phyloP scores from a whole-genome alignment of 2,797 vertebrate species.

The Parotocinclus haroldoi region DNA sequence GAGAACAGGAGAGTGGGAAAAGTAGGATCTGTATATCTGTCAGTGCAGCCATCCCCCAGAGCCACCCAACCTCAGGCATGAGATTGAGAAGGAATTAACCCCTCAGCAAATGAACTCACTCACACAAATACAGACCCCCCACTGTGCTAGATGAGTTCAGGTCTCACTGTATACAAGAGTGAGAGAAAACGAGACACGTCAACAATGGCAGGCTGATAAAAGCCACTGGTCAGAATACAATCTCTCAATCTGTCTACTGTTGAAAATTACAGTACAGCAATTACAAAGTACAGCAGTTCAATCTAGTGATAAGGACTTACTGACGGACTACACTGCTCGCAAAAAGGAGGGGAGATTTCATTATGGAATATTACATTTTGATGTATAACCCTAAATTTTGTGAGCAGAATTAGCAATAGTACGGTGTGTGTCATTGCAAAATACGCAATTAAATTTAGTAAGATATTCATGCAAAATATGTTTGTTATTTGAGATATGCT shows the following conservation, averaged over 20 bases:
- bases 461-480: not conserved
- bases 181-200: conserved; percentile 22
- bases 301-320: no score
- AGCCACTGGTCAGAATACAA: no score
- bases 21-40: conserved; percentile 54
- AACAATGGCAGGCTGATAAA: conserved; percentile 15
- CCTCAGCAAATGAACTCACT: conserved; percentile 53
- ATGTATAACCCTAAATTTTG: no score
- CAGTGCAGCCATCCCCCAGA: conserved; percentile 48
- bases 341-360: no score
- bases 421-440: not conserved
- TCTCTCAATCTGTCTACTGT: not conserved
- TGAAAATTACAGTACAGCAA: not conserved
- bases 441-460: not conserved
- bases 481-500: no score
- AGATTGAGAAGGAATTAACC: conserved; percentile 56
- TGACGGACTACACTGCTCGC: no score
- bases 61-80: conserved; percentile 57
- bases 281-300: not conserved
- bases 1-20: conserved; percentile 29
- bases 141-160: conserved; percentile 30
- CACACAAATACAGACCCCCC: conserved; percentile 42
- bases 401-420: not conserved
- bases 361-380: no score
- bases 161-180: conserved; percentile 38